Base-by-base conservation (phyloP, 2,797 vertebrate species). In the Rhynchonycteris naso region DNA sequence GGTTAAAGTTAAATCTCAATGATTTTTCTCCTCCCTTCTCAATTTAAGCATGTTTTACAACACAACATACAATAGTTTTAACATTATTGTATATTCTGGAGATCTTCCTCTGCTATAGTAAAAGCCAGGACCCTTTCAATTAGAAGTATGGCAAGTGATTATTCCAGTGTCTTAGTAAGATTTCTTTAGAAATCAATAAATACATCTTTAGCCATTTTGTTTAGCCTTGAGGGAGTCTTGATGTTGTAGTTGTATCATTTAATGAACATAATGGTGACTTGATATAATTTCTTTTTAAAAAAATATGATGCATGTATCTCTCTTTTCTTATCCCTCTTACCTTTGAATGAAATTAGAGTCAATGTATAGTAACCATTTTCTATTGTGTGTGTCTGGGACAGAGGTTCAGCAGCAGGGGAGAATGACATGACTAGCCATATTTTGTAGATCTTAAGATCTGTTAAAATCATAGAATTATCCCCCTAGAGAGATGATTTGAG, bases 131-230 rank as follows among this genome's bases (percentile, higher is more conserved):
- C 80, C 58, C 38, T 87, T 95, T 95, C 96, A 93, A 18, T 95
- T 93, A 69, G 14, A 35, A 90, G 22, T 13, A 50, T 96, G 66
- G 33, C 89, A 61, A 93, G 63, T 94, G 93, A 93, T 95, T 84
- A 95, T 84, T 92, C 24, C n/a, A 76, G 52, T 61, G 68, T 88
- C 94, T 89, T 86, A 71, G 86, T 89, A 94, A 87, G 92, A 96
- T 91, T 82, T 97, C 76, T 76, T 96, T 90, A 90, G 63, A 94
- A 95, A 96, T 97, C 96, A 97, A 97, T 96, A 96, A 89, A 74
- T 89, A 83, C 71, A 91, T 96, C 85, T 96, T 93, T 65, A 95
- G 95, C 76, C 50, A 94, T 95, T 97, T 97, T 52, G 79, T 96
- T 96, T 93, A 91, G 72, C 56, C 91, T 95, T 95, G 24, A 81